Evolutionary conservation across 2,888 invertebrate species (phyloP).

Genomic region (Diabrotica balteata): DNA sequence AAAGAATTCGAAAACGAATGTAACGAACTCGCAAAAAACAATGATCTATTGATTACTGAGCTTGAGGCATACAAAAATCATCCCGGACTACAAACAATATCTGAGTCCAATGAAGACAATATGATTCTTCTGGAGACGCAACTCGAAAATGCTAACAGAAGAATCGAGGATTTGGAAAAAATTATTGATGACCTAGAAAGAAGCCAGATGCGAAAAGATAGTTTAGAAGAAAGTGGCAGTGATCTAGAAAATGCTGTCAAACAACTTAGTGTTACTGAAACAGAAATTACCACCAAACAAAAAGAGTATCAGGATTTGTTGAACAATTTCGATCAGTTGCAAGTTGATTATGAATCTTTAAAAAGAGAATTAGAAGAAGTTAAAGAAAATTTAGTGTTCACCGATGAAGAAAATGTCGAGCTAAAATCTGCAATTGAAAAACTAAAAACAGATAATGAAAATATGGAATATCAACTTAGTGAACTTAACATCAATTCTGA

Average conservation of each 20-base stretch:
- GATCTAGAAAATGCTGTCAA: slow-evolving; percentile 21
- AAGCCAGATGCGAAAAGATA: slow-evolving; percentile 2
- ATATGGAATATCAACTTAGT: slow-evolving; percentile 55
- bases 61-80: slow-evolving; percentile 69
- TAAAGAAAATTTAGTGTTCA: slow-evolving; percentile 63
- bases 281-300: slow-evolving; percentile 34
- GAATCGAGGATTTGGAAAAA: slow-evolving; percentile 59
- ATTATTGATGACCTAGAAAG: slow-evolving; percentile 34
- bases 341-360: slow-evolving; percentile 42
- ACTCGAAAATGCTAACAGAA: slow-evolving; percentile 62
- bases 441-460: slow-evolving; percentile 58
- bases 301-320: slow-evolving; percentile 50
- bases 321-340: slow-evolving; percentile 43
- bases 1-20: slow-evolving; percentile 67
- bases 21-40: slow-evolving; percentile 73
- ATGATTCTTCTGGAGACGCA: slow-evolving; percentile 70
- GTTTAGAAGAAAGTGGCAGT: slow-evolving; percentile 18
- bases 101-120: slow-evolving; percentile 76
- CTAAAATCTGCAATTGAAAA: slow-evolving; percentile 60
- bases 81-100: slow-evolving; percentile 74
- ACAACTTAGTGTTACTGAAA: slow-evolving; percentile 22
- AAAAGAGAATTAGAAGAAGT: slow-evolving; percentile 59
- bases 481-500: slow-evolving; percentile 64
- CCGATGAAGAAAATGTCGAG: slow-evolving; percentile 49
- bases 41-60: slow-evolving; percentile 73